phyloP scores from a whole-genome alignment of 2,113 vertebrate species.

The Choloepus hoffmanni region DNA sequence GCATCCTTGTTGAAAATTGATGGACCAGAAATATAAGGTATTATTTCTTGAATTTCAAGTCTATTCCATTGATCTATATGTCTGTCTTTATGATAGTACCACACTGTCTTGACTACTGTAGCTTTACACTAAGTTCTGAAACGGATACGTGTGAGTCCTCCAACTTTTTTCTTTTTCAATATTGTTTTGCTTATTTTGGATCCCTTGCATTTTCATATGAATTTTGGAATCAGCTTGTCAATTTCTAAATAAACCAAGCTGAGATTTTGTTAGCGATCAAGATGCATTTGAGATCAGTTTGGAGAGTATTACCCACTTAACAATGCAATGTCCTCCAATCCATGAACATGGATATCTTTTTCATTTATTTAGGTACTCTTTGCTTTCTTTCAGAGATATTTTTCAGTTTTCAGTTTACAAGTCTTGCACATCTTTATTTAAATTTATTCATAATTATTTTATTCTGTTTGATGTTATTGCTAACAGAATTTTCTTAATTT shows the following conservation, averaged over 20 bases:
- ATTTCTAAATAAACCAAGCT: not conserved
- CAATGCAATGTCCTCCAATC: not conserved
- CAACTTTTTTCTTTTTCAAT: not conserved
- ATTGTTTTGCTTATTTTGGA: conserved; percentile 11
- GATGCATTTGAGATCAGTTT: conserved; percentile 6
- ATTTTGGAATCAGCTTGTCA: not conserved
- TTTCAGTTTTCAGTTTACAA: not conserved
- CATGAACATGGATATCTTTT: not conserved
- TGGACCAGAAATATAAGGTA: not conserved
- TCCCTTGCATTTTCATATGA: not conserved
- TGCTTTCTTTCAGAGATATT: not conserved
- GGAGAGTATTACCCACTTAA: not conserved
- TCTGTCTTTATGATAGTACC: not conserved
- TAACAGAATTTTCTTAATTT: not conserved
- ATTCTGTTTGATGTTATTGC: not conserved
- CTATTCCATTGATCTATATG: not conserved
- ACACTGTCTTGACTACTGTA: not conserved
- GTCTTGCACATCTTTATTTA: not conserved
- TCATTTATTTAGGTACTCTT: not conserved
- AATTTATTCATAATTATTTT: not conserved
- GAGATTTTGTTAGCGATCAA: not conserved
- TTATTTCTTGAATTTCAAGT: not conserved
- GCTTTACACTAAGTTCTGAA: conserved; percentile 2
- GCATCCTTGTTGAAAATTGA: not conserved
- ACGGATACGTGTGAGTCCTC: not conserved